A percentile compares a stretch with the other conserved stretches of the same genome.
These are phyloP conservation scores for Trichogramma pretiosum DNA, from an alignment of 1,140 invertebrate genomes.

Conservation along the genomic window DNA sequence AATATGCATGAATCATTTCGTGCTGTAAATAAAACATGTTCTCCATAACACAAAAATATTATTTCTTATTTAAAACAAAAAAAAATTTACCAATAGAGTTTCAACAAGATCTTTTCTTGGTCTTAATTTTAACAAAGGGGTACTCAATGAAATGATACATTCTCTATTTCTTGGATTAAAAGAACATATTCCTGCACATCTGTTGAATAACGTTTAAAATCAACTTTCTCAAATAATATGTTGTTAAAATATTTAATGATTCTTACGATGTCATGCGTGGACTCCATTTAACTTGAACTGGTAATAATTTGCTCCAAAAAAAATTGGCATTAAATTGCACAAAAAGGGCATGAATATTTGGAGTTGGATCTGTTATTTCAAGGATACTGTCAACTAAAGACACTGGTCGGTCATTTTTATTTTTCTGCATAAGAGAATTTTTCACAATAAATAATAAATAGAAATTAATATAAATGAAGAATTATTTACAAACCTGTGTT, in stretches of 20 bases:
- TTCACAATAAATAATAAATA: conserved; percentile 1
- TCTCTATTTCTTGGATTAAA: conserved; percentile 69
- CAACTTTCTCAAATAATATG: conserved; percentile 2
- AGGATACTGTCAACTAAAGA: conserved; percentile 54
- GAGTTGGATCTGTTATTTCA: conserved; percentile 88
- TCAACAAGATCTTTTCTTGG: conserved; percentile 89
- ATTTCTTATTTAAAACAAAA: conserved; percentile 12
- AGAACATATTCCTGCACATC: conserved; percentile 73
- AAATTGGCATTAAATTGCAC: conserved; percentile 76
- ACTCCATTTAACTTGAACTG: conserved; percentile 88
- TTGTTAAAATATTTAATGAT: background rate
- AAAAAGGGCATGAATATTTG: conserved; percentile 82
- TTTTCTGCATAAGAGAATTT: conserved; percentile 20
- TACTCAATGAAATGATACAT: conserved; percentile 77
- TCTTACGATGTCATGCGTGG: conserved; percentile 85
- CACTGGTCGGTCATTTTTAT: conserved; percentile 34
- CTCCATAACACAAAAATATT: background rate
- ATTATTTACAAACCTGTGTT: too few relatives aligned
- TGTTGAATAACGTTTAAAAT: conserved; percentile 34
- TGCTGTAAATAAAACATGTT: conserved; percentile 53
- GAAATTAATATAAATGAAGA: conserved; percentile 3
- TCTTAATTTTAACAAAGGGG: conserved; percentile 81
- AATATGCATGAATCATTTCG: conserved; percentile 98
- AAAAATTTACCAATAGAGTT: conserved; percentile 72
- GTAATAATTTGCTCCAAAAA: conserved; percentile 67